These are phyloP conservation scores for Scomber colias DNA, from an alignment of 2,113 vertebrate species.

Conservation along the genomic window DNA sequence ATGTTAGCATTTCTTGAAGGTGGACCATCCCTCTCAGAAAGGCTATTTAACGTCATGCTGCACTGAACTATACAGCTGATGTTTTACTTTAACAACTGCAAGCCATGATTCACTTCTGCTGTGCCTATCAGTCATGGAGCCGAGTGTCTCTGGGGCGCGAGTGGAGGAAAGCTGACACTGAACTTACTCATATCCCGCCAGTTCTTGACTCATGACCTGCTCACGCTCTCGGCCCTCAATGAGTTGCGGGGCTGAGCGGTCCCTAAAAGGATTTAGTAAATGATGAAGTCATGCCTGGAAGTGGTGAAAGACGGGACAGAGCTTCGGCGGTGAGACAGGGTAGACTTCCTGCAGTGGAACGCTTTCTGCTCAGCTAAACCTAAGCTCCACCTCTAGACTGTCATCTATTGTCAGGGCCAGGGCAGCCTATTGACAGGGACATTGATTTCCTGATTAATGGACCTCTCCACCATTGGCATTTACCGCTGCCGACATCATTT, in stretches of 20 bases:
- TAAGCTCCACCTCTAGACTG: conserved; percentile 71
- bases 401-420: conserved; percentile 84
- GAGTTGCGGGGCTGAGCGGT: conserved; percentile 35
- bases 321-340: conserved; percentile 37
- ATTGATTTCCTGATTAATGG: conserved; percentile 96
- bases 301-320: conserved; percentile 53
- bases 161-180: conserved; percentile 46
- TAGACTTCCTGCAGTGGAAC: conserved; percentile 46
- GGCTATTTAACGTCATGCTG: background rate
- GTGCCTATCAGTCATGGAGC: conserved; percentile 43
- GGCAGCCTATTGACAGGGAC: conserved; percentile 84
- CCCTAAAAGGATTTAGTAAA: conserved; percentile 68
- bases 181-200: conserved; percentile 48
- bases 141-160: conserved; percentile 33
- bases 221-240: conserved; percentile 41
- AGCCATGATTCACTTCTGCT: conserved; percentile 33
- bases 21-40: background rate
- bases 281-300: conserved; percentile 64
- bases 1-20: background rate
- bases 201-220: conserved; percentile 62
- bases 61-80: conserved; percentile 18
- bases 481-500: conserved; percentile 91
- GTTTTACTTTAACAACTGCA: conserved; percentile 35
- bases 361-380: conserved; percentile 69
- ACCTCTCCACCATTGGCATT: conserved; percentile 87